phyloP scores from a whole-genome alignment of 2,888 invertebrate genomes.

The Pemphredon lugubris region DNA sequence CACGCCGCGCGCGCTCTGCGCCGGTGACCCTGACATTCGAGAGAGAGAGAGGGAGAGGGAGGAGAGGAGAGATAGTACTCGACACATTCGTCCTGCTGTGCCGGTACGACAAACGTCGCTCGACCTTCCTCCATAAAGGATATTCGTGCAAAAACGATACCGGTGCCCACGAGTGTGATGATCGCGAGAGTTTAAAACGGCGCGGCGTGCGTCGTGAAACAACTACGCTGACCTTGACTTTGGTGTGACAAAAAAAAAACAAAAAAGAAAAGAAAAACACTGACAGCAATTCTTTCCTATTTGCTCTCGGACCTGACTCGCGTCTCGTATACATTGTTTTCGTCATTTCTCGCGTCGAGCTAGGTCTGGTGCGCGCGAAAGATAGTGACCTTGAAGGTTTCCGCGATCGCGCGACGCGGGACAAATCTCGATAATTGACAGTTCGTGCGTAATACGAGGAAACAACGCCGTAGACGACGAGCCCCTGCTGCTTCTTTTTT shows the following conservation, averaged over 20 bases:
- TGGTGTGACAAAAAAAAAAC: too few relatives aligned
- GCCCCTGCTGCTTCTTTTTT: too few relatives aligned
- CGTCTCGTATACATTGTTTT: too few relatives aligned
- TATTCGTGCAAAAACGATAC: too few relatives aligned
- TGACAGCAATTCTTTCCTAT: too few relatives aligned
- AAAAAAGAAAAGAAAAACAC: too few relatives aligned
- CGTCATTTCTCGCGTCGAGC: too few relatives aligned
- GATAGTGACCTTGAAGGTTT: neutral
- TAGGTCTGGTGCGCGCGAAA: too few relatives aligned
- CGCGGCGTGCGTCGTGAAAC: conserved; percentile 21
- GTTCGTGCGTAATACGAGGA: neutral
- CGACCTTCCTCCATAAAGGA: too few relatives aligned
- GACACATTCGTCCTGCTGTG: conserved; percentile 32
- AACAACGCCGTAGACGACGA: neutral
- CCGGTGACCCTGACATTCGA: conserved; percentile 75
- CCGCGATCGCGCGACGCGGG: neutral
- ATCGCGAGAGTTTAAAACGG: conserved; percentile 8
- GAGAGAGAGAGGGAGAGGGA: too few relatives aligned
- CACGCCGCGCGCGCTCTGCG: conserved; percentile 62
- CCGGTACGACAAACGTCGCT: conserved; percentile 29
- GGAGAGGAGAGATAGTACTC: conserved; percentile 25
- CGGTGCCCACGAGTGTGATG: too few relatives aligned
- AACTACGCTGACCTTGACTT: conserved; percentile 61
- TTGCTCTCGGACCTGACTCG: too few relatives aligned
- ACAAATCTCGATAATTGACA: neutral